Conservation (phyloP, 2,113 vertebrate genomes). For the Nesoenas mayeri region DNA sequence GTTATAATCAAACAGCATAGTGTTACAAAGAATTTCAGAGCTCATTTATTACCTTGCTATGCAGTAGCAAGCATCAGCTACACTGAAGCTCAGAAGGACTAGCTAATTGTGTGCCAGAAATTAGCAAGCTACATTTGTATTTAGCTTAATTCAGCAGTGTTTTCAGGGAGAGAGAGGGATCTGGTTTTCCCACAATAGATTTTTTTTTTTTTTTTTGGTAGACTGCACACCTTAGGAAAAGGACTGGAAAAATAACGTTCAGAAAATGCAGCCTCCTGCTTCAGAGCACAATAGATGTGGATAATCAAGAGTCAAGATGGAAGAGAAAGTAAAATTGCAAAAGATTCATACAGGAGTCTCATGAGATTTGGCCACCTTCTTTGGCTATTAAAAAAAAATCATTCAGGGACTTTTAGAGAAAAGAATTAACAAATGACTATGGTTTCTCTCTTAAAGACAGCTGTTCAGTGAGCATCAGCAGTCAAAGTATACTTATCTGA, state of each 20-base stretch:
- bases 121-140: not conserved
- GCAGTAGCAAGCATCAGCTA: not conserved
- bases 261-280: not conserved
- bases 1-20: not conserved
- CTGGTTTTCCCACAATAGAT: not conserved
- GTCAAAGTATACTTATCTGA: not conserved
- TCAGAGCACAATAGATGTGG: not conserved
- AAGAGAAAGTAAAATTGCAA: not conserved
- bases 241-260: not conserved
- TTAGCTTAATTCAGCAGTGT: not conserved
- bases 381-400: not conserved
- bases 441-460: conserved; percentile 1
- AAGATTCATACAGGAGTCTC: not conserved
- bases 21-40: not conserved
- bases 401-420: not conserved
- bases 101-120: not conserved
- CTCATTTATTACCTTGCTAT: not conserved
- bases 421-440: not conserved
- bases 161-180: not conserved
- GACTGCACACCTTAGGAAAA: not conserved
- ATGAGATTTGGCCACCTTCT: conserved; percentile 9
- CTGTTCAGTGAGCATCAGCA: not conserved
- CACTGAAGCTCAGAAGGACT: not conserved
- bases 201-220: not conserved
- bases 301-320: not conserved